Base-by-base conservation (phyloP, 2,888 invertebrate genomes). In the Scaptomyza parva region DNA sequence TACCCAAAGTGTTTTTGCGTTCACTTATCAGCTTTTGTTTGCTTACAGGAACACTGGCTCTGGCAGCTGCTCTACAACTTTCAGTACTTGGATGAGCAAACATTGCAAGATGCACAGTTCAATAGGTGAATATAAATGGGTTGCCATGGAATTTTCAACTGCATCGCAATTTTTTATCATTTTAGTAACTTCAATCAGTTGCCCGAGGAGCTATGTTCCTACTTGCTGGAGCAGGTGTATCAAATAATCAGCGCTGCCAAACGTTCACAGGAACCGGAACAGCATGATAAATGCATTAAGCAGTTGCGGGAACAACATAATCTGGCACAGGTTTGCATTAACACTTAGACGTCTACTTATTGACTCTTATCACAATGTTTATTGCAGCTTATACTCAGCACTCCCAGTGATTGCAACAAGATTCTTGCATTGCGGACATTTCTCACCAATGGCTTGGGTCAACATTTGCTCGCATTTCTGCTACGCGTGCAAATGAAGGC, bases 361-460 rank as follows among this genome's bases (percentile, higher is more conserved):
- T 22, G 1, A 47, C 6, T 33, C 11, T 6, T 14, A 2, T 33
- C 2, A 48, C 20, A 17, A 24, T 30, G 33, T 28, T 1, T 7
- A 41, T 64, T 78, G 2, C 57, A 91, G 92, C 79, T 91, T n/a
- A 90, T 89, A 62, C 73, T 91, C 22, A 85, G 81, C 59, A 82
- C 89, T 3, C 89, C 91, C 37, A 91, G 89, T 60, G 92, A 92
- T 68, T 91, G 90, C 60, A 90, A 86, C 43, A 91, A 91, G 76
- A 91, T 91, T 53, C 72, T 91, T 26, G 91, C 91, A 0, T 62
- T 92, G 43, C 88, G 92, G 4, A 90, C 89, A 24, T 92, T 91
- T 69, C 78, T 92, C 12, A 91, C 91, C 6, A 69, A 89, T 58
- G 89, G 91, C 24, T 70, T 91, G 50, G 92, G 92, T 0, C 89